phyloP scores from a whole-genome alignment of 2,797 vertebrate genomes.

The Neostethus bicornis region DNA sequence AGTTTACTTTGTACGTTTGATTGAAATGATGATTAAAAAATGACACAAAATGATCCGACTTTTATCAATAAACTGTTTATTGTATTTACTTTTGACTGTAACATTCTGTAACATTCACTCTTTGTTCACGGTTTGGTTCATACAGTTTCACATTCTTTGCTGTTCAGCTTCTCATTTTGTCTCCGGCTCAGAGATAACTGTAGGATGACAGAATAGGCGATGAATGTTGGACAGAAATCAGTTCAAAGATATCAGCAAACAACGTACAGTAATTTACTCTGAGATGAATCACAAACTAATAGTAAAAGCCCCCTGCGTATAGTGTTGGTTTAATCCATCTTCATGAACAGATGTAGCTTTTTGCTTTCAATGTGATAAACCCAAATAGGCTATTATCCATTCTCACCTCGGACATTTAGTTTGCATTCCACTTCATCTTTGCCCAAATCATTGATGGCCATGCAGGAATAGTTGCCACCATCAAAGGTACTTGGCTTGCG shows the following conservation, averaged over 20 bases:
- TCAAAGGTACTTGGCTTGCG: constrained; percentile 91
- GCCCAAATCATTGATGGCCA: constrained; percentile 88
- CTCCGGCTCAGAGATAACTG: constrained; percentile 42
- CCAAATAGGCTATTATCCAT: background rate
- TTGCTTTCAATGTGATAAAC: background rate
- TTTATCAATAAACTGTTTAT: constrained; percentile 64
- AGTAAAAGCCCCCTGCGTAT: background rate
- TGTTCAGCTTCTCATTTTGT: constrained; percentile 53
- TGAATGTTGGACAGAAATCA: constrained; percentile 8
- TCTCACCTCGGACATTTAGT: constrained; percentile 86
- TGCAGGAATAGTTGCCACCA: constrained; percentile 87
- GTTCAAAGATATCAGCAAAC: background rate
- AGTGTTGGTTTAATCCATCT: background rate
- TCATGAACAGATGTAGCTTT: background rate
- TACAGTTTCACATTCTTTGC: constrained; percentile 45
- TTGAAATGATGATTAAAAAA: constrained; percentile 20
- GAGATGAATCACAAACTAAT: background rate
- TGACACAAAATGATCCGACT: constrained; percentile 24
- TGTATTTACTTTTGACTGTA: constrained; percentile 38
- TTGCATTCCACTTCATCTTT: constrained; percentile 91
- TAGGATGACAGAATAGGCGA: constrained; percentile 34
- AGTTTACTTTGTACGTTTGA: constrained; percentile 7
- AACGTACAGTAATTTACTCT: background rate
- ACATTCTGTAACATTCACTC: constrained; percentile 32
- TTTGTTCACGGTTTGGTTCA: constrained; percentile 42